These are phyloP conservation scores for Thalassarche chlororhynchos DNA, from an alignment of 2,113 vertebrate species.

Conservation along the genomic window DNA sequence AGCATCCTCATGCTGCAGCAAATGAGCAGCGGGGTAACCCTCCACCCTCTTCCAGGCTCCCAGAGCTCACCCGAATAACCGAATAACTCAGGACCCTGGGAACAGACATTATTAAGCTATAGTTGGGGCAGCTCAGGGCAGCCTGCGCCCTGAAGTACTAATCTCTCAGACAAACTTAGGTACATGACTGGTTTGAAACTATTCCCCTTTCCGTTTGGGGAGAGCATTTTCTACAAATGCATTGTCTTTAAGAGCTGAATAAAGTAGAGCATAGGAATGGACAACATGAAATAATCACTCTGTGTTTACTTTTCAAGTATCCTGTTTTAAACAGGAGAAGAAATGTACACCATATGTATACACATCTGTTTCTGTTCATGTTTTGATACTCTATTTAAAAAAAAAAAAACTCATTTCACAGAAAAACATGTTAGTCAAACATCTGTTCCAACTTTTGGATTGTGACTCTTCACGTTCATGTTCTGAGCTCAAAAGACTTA, in stretches of 20 bases:
- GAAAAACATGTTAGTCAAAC: not conserved
- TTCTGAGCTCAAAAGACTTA: not conserved
- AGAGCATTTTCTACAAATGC: not conserved
- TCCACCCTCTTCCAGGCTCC: not conserved
- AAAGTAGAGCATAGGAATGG: not conserved
- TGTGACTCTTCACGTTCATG: not conserved
- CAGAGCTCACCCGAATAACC: not conserved
- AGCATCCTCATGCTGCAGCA: not conserved
- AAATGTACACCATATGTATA: not conserved
- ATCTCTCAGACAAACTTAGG: not conserved
- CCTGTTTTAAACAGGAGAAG: not conserved
- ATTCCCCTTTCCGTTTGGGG: not conserved
- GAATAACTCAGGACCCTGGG: not conserved
- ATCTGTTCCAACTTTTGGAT: not conserved
- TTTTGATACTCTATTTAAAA: not conserved
- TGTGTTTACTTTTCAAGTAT: not conserved
- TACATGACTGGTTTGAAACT: not conserved
- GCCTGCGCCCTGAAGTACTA: rapidly evolving
- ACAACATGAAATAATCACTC: not conserved
- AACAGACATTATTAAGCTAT: not conserved
- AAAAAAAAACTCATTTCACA: not conserved
- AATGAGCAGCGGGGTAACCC: rapidly evolving
- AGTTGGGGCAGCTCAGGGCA: not conserved
- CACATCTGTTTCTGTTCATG: not conserved
- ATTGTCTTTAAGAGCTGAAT: not conserved